A percentile compares a stretch with the other conserved stretches of the same genome.
Conservation (phyloP, 2,888 invertebrate species). For the Andrena chrysosceles region DNA sequence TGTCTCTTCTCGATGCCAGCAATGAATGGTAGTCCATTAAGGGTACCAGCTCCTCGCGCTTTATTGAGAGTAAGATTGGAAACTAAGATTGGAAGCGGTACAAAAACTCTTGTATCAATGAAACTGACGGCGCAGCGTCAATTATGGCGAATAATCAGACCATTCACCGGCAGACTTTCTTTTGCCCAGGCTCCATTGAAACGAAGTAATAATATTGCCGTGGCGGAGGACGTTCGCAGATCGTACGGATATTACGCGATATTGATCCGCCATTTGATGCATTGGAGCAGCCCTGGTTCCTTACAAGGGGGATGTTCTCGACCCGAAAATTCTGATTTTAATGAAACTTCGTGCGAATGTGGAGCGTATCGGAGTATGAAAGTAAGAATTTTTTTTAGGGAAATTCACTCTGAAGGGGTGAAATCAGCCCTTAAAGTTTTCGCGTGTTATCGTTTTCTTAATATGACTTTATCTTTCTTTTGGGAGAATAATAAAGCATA, state of each 20-base stretch:
- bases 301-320: background rate
- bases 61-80: background rate
- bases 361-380: no score
- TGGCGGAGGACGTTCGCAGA: background rate
- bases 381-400: no score
- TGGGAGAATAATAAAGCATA: no score
- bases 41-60: background rate
- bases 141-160: conserved; percentile 7
- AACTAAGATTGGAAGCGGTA: background rate
- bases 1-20: background rate
- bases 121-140: background rate
- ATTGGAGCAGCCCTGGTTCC: conserved; percentile 11
- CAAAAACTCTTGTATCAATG: background rate
- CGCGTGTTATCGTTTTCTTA: no score
- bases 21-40: background rate
- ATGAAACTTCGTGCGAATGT: no score
- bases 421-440: no score
- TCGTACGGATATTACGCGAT: conserved; percentile 11
- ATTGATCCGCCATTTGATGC: conserved; percentile 14
- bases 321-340: no score
- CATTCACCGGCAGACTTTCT: background rate
- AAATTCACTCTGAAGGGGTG: no score
- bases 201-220: background rate
- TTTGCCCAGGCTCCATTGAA: background rate
- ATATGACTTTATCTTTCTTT: no score